These are phyloP conservation scores for Eurois occulta DNA, from an alignment of 2,888 invertebrate species.

Conservation along the genomic window DNA sequence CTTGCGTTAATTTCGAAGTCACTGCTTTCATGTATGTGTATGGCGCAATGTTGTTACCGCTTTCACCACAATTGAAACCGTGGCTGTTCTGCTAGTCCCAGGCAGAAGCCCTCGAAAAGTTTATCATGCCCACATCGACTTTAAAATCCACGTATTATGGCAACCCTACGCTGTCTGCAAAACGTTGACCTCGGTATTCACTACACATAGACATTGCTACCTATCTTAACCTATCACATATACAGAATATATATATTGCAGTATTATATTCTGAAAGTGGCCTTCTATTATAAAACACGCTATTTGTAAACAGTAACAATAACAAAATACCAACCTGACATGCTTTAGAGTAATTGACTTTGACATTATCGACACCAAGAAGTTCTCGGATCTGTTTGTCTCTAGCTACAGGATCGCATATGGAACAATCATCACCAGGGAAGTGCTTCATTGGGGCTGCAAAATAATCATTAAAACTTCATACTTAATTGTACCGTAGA, in stretches of 20 bases:
- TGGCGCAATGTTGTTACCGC: too few relatives aligned
- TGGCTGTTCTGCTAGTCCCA: too few relatives aligned
- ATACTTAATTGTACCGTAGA: neutral
- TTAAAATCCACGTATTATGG: too few relatives aligned
- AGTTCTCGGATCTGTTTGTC: constrained; percentile 83
- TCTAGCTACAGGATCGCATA: constrained; percentile 79
- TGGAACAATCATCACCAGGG: constrained; percentile 80
- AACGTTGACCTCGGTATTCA: too few relatives aligned
- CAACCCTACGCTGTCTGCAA: too few relatives aligned
- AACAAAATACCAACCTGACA: constrained; percentile 42
- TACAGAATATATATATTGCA: neutral
- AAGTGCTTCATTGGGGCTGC: constrained; percentile 81
- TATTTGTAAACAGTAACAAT: neutral
- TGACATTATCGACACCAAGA: constrained; percentile 74
- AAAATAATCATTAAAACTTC: constrained; percentile 37
- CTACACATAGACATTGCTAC: too few relatives aligned
- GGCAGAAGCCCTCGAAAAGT: too few relatives aligned
- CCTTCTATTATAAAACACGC: neutral
- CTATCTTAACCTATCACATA: too few relatives aligned
- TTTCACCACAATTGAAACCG: too few relatives aligned
- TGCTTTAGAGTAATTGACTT: constrained; percentile 31
- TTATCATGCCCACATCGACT: too few relatives aligned
- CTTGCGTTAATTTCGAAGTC: too few relatives aligned
- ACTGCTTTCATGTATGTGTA: too few relatives aligned
- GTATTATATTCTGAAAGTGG: neutral